Conservation (phyloP, 2,797 vertebrate species). For the Pteropus rufus region DNA sequence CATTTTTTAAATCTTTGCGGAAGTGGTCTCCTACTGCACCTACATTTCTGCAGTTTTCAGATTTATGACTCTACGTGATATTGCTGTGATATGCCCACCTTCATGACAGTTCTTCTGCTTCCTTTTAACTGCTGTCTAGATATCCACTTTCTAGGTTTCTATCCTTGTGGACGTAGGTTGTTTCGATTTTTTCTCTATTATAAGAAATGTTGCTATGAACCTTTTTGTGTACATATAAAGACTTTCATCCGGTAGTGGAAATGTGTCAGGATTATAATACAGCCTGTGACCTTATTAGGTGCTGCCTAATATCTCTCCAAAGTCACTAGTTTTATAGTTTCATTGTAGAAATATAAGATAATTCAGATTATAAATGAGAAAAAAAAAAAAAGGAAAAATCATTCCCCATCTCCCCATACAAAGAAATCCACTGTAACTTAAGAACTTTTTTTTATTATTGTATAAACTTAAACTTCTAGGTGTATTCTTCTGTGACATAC, state of each 20-base stretch:
- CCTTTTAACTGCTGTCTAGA: background rate
- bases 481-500: background rate
- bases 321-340: background rate
- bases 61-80: background rate
- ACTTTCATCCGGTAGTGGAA: background rate
- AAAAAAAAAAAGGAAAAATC: background rate
- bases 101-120: background rate
- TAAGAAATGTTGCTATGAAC: background rate
- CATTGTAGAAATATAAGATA: constrained; percentile 11
- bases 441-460: background rate
- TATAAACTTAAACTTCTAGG: background rate
- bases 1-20: background rate
- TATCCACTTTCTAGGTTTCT: background rate
- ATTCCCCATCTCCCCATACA: background rate
- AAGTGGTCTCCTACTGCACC: background rate
- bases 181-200: background rate
- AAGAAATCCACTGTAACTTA: background rate
- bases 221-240: background rate
- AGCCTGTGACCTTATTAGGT: background rate
- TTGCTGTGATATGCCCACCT: background rate
- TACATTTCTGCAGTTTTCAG: background rate
- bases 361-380: background rate
- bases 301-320: background rate
- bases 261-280: background rate
- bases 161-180: background rate